phyloP scores from a whole-genome alignment of 2,113 vertebrate species.

The Lampris megalopsis region DNA sequence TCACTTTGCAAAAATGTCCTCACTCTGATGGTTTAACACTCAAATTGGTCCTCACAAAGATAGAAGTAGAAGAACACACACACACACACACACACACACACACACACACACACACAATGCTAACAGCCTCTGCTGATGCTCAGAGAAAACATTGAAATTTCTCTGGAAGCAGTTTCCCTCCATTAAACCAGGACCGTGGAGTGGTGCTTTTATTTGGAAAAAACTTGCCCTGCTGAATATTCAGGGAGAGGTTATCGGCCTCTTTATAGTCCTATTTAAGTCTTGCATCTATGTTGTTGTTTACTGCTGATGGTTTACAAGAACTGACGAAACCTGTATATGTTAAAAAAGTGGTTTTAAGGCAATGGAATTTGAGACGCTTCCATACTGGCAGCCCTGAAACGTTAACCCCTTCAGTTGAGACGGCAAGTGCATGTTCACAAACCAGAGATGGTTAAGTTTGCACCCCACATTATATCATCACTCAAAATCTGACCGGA shows the following conservation, averaged over 20 bases:
- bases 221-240: slow-evolving; percentile 64
- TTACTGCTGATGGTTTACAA: slow-evolving; percentile 33
- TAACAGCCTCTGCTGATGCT: background rate
- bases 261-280: slow-evolving; percentile 23
- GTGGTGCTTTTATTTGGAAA: slow-evolving; percentile 60
- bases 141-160: slow-evolving; percentile 18
- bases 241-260: slow-evolving; percentile 40
- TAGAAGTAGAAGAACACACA: background rate
- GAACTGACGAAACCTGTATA: background rate
- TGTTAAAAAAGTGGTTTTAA: background rate
- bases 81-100: background rate
- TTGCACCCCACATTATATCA: no score
- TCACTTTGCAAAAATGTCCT: no score
- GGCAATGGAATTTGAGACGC: slow-evolving; percentile 49
- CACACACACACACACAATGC: background rate
- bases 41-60: no score
- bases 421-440: no score
- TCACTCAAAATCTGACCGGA: slow-evolving; percentile 8
- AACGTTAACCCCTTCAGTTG: no score
- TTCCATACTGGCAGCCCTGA: background rate
- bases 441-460: no score
- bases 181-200: slow-evolving; percentile 44
- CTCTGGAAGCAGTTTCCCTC: slow-evolving; percentile 44
- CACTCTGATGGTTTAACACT: no score
- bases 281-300: slow-evolving; percentile 17